A percentile compares a stretch with the other conserved stretches of the same genome.
phyloP scores from a whole-genome alignment of 1,140 invertebrate genomes.

The Microplitis mediator region DNA sequence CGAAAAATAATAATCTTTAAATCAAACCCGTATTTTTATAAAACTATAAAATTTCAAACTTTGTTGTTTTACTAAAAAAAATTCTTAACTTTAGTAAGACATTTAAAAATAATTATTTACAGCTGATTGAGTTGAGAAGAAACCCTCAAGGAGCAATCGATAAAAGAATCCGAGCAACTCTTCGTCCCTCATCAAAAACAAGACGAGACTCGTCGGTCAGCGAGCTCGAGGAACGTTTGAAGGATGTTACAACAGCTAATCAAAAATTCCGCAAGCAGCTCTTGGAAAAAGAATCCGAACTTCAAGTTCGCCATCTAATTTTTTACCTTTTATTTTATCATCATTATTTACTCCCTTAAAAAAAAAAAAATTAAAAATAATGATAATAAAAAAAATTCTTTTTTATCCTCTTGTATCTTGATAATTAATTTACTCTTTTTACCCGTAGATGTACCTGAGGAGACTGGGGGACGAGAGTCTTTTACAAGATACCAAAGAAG shows the following conservation, averaged over 20 bases:
- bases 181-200: slow-evolving; percentile 77
- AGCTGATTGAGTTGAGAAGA: slow-evolving; percentile 86
- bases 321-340: background rate
- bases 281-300: slow-evolving; percentile 78
- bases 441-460: slow-evolving; percentile 63
- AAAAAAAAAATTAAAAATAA: too few species aligned
- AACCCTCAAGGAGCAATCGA: slow-evolving; percentile 86
- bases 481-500: slow-evolving; percentile 48
- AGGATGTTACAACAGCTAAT: slow-evolving; percentile 79
- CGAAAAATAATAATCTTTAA: too few species aligned
- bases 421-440: background rate
- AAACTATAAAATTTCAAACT: too few species aligned
- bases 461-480: slow-evolving; percentile 64
- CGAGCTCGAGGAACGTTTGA: slow-evolving; percentile 79
- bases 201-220: slow-evolving; percentile 73
- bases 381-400: background rate
- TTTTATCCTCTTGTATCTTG: background rate
- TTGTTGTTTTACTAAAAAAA: too few species aligned
- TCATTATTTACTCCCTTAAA: too few species aligned
- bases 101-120: slow-evolving; percentile 33
- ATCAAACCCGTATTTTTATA: too few species aligned
- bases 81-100: too few species aligned
- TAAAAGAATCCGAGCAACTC: slow-evolving; percentile 77
- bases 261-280: slow-evolving; percentile 78
- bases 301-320: slow-evolving; percentile 66